Evolutionary conservation across 2,888 invertebrate species (phyloP), one percentile per base, ranked within the genome.

Genomic region (Furcula furcula): DNA sequence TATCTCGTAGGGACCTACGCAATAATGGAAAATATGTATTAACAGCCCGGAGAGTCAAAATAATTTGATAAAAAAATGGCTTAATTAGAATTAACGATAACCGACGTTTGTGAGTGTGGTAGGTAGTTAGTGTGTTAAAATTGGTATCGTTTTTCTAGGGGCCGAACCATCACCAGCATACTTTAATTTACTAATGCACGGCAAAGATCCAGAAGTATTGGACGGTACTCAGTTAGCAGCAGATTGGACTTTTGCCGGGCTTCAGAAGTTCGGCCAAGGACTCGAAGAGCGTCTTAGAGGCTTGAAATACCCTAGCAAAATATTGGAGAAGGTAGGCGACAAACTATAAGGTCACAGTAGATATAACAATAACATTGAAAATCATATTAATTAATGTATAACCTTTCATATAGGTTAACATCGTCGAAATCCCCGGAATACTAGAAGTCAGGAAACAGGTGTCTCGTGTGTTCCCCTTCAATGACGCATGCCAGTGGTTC

Each of bases 401-500:
- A n/a, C n/a, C n/a, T n/a, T n/a, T n/a, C n/a, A n/a, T 31, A 56
- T 59, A 12, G 97, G 95, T 97, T 14, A 98, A 97, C 76, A 94
- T 98, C 66, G 97, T 98, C 30, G 98, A 98, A 90, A 98, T 97
- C 70, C 98, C 98, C 39, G 98, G 98, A 46, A 97, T 98, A 64
- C 88, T 98, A 62, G 98, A 98, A 91, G 96, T 97, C 42, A 92
- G 97, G 52, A 97, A 97, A 79, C 96, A 97, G 88, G 95, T 97
- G 31, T 97, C 97, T 31, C 92, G 97, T 32, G 92, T 97, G 40
- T 98, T 98, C 71, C 97, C 98, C 33, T 97, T 97, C 86, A 97
- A 97, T 72, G 97, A 98, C 72, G 98, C 97, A 29, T 97, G 97
- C 73, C 97, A 97, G 79, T 98, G 98, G 98, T 98, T 98, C 86